Conservation (phyloP, 2,797 vertebrate species). For the Propithecus perrieri region DNA sequence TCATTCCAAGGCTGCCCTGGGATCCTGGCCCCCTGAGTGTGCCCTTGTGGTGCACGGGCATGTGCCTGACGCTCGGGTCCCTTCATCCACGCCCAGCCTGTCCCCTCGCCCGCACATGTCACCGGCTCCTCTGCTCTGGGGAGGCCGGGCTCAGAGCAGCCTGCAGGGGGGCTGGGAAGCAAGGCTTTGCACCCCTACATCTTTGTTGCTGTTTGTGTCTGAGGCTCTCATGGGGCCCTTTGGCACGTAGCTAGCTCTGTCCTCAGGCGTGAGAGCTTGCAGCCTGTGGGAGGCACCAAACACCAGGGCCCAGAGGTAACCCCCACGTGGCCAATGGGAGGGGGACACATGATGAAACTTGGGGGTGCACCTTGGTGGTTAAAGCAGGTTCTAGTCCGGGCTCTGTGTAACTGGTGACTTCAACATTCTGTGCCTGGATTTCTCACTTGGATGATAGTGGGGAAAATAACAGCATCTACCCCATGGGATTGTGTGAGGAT, state of each 20-base stretch:
- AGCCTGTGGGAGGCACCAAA: neutral
- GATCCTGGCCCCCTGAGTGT: fast-evolving
- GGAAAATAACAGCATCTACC: neutral
- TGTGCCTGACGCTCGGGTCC: neutral
- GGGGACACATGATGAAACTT: neutral
- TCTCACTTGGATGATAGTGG: neutral
- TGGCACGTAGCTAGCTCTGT: neutral
- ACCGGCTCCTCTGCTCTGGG: neutral
- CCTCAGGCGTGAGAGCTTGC: neutral
- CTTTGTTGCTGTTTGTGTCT: neutral
- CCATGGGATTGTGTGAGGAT: neutral
- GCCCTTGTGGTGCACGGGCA: no score
- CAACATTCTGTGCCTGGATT: neutral
- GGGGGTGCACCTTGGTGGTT: neutral
- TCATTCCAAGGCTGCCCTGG: neutral
- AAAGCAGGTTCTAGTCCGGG: neutral
- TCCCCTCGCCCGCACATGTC: neutral
- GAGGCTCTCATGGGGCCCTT: neutral
- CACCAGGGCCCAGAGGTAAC: neutral
- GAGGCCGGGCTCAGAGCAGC: fast-evolving
- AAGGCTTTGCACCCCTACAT: fast-evolving
- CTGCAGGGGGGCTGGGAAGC: neutral
- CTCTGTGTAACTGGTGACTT: neutral
- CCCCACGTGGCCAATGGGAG: neutral
- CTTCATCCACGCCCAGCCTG: neutral